Evolutionary conservation across 2,113 vertebrate species (phyloP), one percentile per base, ranked within the genome.

Genomic region (Onychorhynchus coronatus): DNA sequence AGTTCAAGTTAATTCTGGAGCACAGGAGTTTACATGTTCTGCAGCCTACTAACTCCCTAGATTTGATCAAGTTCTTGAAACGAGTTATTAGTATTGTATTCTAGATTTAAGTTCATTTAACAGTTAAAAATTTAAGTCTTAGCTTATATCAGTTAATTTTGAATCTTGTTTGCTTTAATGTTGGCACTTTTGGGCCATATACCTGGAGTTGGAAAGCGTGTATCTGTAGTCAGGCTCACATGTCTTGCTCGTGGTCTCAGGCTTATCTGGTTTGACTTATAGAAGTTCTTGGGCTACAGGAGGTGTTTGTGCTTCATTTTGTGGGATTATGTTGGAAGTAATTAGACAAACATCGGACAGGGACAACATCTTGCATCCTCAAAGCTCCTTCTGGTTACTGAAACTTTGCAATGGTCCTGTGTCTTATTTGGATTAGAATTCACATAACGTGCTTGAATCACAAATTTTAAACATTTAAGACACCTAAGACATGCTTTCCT

Each of bases 401-500:
- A 59, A 86, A 41, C 44, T 65, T 65, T 44, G 37, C 14, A 17
- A 35, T 55, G 2, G 0, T 65, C 11, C 28, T 47, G 10, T 82
- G 14, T 65, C 11, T 76, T 52, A 19, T 1, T 65, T 39, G 46
- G 11, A 31, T 68, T 68, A 37, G 49, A 86, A 41, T 44, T 41
- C 23, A 8, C n/a, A 17, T 41, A 31, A 23, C 22, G 41, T 68
- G 8, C 46, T 81, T 63, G 75, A 88, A 35, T 68, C 12, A 35
- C 28, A 14, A 2, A 11, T 84, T 83, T 84, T 55, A 42, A 52
- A 22, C 1, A 2, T 55, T 75, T 46, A 39, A 63, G 24, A 63
- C 9, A 8, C 18, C 18, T 9, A 9, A 65, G 39, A 16, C 0
- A 1, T 33, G 1, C 37, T 59, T 53, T 35, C 14, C 14, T 31